Base-by-base conservation (phyloP, 2,797 vertebrate species). In the Sebastes iracundus region DNA sequence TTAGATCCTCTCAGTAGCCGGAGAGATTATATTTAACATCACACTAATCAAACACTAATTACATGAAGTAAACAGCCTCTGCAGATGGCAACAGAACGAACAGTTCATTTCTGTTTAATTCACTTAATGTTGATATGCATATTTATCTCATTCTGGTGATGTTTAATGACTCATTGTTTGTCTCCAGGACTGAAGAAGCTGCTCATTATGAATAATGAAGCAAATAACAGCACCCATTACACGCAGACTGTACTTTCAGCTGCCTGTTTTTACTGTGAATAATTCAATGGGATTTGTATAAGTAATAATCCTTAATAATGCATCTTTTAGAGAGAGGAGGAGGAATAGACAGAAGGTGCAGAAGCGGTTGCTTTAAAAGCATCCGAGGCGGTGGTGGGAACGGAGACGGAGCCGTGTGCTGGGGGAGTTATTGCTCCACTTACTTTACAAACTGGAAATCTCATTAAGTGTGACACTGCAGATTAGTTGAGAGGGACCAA, bases 391-490 rank as follows among this genome's bases (percentile, higher is more conserved):
- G 74, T 58, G 69, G 75, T 65, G 59, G 85, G 72, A 76, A 80
- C 32, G 83, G 83, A 28, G 65, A 56, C 46, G 83, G 83, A 56
- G 60, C 81, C 49, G 14, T 85, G 85, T 79, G 90, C 89, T 88
- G 70, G 64, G 92, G 88, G 91, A 92, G 84, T 90, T 90, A 89
- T 83, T 93, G 93, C 92, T 94, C 91, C 92, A 93, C 92, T 95
- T 95, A 93, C 93, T 94, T 95, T 93, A 92, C 91, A 91, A 92
- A 91, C 86, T 90, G 88, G 87, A 96, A 96, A 96, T 96, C 95
- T 95, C 94, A 95, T 96, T 96, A 96, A 95, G 94, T 91, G 94
- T 96, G 95, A 96, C 95, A 92, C 86, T 93, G 94, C 91, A 95
- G 95, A 96, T 96, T 95, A 95, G 94, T 93, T 94, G 89, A 93